Conservation (phyloP, 2,888 invertebrate genomes). For the Liposcelis brunnea region DNA sequence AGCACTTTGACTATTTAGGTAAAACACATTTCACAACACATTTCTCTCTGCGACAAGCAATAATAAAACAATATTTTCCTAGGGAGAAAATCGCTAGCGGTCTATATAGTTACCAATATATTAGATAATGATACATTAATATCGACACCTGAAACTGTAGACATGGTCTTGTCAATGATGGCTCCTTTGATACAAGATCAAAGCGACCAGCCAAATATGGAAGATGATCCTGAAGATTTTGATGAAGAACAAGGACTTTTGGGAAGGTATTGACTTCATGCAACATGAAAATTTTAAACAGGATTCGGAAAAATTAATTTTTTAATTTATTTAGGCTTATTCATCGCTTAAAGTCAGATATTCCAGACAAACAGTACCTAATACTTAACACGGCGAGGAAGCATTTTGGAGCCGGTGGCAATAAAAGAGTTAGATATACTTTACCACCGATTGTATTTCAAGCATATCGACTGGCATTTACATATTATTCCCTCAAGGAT, state of each 20-base stretch:
- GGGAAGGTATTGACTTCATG: constrained; percentile 40
- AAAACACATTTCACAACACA: too few relatives aligned
- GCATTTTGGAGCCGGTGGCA: constrained; percentile 80
- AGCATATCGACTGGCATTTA: constrained; percentile 74
- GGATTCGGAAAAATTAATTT: not conserved
- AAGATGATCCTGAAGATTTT: constrained; percentile 80
- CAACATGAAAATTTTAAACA: constrained; percentile 2
- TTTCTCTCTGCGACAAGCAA: too few relatives aligned
- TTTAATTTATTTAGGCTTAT: constrained; percentile 49
- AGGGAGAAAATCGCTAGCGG: constrained; percentile 68
- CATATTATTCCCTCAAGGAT: constrained; percentile 56
- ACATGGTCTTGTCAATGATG: constrained; percentile 59
- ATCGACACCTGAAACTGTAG: constrained; percentile 75
- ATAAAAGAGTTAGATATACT: constrained; percentile 71
- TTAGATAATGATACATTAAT: constrained; percentile 78
- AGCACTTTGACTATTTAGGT: constrained; percentile 61
- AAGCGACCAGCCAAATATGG: constrained; percentile 43
- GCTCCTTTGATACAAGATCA: constrained; percentile 77
- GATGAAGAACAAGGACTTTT: constrained; percentile 89
- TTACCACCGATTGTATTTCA: constrained; percentile 90
- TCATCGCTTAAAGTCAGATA: constrained; percentile 64
- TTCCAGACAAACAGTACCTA: constrained; percentile 73
- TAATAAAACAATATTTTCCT: too few relatives aligned
- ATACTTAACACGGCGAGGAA: constrained; percentile 79
- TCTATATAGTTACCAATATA: constrained; percentile 77